Conservation (phyloP, 2,797 vertebrate genomes). For the Decapterus maruadsi region DNA sequence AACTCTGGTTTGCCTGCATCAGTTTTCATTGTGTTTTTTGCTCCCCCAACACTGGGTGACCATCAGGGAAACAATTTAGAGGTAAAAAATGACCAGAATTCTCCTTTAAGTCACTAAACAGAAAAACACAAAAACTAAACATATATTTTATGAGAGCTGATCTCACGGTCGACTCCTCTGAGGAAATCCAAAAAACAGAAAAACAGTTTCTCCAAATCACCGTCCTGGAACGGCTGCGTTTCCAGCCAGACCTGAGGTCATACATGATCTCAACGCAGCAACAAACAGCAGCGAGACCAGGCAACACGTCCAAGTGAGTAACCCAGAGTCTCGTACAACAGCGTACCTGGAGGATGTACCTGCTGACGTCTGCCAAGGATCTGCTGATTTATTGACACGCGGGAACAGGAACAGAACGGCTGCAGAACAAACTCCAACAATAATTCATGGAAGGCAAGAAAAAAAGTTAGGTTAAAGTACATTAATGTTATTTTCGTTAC, state of each 20-base stretch:
- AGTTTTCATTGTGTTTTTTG: no score
- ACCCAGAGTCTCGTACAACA: background rate
- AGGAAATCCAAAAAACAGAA: background rate
- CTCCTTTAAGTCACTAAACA: no score
- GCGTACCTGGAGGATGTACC: background rate
- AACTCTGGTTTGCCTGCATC: no score
- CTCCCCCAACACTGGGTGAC: no score
- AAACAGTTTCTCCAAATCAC: background rate
- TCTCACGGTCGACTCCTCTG: background rate
- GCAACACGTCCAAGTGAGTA: background rate
- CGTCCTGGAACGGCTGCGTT: background rate
- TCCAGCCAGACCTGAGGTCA: conserved; percentile 7
- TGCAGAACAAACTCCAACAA: background rate
- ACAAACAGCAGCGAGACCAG: conserved; percentile 15
- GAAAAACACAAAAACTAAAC: background rate
- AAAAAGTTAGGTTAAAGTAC: background rate
- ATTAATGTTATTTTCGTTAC: background rate
- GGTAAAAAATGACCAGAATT: no score
- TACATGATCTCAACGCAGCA: background rate
- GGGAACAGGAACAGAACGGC: background rate
- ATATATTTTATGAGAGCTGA: background rate
- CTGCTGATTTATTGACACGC: conserved; percentile 4
- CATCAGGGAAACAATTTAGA: no score
- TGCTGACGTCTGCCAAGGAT: conserved; percentile 8
- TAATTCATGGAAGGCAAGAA: background rate